phyloP scores from a whole-genome alignment of 2,113 vertebrate genomes.

The Gymnorhina tibicen region DNA sequence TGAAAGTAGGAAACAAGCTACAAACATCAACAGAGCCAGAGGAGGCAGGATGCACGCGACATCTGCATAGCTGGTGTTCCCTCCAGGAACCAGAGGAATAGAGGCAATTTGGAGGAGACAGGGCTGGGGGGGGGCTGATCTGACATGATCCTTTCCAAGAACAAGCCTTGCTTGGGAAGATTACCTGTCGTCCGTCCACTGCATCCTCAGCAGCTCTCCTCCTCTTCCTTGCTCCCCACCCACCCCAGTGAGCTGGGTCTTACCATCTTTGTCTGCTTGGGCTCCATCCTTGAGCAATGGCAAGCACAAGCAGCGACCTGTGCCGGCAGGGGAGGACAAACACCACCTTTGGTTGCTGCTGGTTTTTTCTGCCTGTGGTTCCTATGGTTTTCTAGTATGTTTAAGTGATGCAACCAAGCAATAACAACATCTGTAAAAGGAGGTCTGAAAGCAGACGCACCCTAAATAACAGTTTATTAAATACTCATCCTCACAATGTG shows the following conservation, averaged over 20 bases:
- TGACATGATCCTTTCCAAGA: background rate
- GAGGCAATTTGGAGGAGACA: background rate
- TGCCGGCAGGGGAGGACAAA: background rate
- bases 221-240: background rate
- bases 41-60: background rate
- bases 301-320: accelerated
- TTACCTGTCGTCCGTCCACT: accelerated
- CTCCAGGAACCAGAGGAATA: background rate
- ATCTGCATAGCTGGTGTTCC: accelerated
- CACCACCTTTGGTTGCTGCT: background rate
- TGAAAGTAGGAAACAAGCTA: background rate
- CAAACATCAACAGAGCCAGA: background rate
- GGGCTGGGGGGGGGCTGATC: background rate
- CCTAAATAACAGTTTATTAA: conserved; percentile 17
- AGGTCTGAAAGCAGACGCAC: background rate
- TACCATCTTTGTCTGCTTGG: accelerated
- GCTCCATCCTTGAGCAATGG: background rate
- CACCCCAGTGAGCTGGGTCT: accelerated
- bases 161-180: background rate
- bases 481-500: background rate
- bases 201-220: background rate
- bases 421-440: background rate
- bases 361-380: background rate
- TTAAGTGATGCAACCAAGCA: background rate
- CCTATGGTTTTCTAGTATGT: background rate